Conservation (phyloP, 2,888 invertebrate genomes). For the Agelastica alni region DNA sequence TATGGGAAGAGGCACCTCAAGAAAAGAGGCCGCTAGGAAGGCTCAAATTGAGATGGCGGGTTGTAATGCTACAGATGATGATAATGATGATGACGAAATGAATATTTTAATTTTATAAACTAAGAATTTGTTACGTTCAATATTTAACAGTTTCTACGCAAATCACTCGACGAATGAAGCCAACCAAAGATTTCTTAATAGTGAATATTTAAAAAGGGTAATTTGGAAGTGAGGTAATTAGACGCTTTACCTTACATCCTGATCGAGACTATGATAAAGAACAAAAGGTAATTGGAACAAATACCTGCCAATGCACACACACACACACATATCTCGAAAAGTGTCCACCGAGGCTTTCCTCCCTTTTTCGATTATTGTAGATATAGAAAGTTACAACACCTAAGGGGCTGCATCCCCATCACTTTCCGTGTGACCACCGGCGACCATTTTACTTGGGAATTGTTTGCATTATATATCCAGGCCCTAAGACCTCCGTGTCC, state of each 20-base stretch:
- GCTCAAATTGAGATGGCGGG: no score
- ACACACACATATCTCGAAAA: conserved; percentile 35
- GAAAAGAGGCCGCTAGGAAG: no score
- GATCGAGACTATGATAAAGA: neutral
- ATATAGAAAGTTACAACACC: conserved; percentile 41
- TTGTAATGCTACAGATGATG: no score
- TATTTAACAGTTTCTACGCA: no score
- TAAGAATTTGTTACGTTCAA: no score
- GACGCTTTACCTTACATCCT: neutral
- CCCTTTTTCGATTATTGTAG: conserved; percentile 44
- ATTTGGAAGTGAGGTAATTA: no score
- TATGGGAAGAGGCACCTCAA: no score
- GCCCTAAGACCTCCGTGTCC: conserved; percentile 34
- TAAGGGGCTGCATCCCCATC: conserved; percentile 39
- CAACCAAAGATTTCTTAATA: no score
- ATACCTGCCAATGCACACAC: conserved; percentile 20
- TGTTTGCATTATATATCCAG: conserved; percentile 43
- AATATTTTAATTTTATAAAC: no score
- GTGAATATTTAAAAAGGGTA: no score
- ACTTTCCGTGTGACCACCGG: conserved; percentile 34
- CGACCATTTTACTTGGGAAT: conserved; percentile 40
- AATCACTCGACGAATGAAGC: no score
- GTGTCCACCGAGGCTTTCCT: conserved; percentile 34
- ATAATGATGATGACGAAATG: no score
- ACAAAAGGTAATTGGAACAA: conserved; percentile 19